Evolutionary conservation across 2,797 vertebrate genomes (phyloP).

Genomic region (Pampus argenteus): DNA sequence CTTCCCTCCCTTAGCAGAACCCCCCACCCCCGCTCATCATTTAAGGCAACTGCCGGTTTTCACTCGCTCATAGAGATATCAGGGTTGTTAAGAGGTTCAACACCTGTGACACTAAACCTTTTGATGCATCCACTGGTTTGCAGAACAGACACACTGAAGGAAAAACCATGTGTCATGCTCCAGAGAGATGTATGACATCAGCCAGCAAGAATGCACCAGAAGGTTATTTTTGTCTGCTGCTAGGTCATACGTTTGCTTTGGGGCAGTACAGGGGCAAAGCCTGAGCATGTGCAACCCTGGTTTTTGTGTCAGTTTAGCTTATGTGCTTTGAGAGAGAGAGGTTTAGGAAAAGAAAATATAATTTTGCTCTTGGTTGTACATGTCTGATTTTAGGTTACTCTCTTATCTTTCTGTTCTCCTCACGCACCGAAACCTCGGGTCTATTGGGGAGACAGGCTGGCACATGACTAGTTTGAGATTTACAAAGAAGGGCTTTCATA

Average conservation of each 20-base stretch:
- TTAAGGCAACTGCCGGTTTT: conserved; percentile 22
- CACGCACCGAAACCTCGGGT: not conserved
- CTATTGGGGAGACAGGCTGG: conserved; percentile 34
- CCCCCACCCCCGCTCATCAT: not conserved
- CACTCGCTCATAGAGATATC: conserved; percentile 34
- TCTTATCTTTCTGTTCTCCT: conserved; percentile 17
- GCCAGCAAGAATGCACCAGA: conserved; percentile 60
- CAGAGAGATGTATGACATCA: conserved; percentile 53
- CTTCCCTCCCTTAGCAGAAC: not conserved
- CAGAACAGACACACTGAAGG: conserved; percentile 12
- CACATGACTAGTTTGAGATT: conserved; percentile 23
- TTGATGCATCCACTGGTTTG: conserved; percentile 20
- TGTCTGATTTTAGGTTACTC: not conserved
- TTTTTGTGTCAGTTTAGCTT: conserved; percentile 24
- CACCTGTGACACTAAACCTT: conserved; percentile 28
- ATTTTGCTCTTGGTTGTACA: not conserved
- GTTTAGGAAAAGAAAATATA: not conserved
- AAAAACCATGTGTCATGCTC: conserved; percentile 42
- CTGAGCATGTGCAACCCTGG: conserved; percentile 10
- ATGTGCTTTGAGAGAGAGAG: not conserved
- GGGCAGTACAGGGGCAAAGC: conserved; percentile 25
- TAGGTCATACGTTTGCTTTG: conserved; percentile 50
- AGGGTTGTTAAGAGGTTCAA: conserved; percentile 43
- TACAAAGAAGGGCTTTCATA: conserved; percentile 76
- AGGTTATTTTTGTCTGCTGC: conserved; percentile 57